Conservation (phyloP, 2,113 vertebrate genomes). For the Spea bombifrons region DNA sequence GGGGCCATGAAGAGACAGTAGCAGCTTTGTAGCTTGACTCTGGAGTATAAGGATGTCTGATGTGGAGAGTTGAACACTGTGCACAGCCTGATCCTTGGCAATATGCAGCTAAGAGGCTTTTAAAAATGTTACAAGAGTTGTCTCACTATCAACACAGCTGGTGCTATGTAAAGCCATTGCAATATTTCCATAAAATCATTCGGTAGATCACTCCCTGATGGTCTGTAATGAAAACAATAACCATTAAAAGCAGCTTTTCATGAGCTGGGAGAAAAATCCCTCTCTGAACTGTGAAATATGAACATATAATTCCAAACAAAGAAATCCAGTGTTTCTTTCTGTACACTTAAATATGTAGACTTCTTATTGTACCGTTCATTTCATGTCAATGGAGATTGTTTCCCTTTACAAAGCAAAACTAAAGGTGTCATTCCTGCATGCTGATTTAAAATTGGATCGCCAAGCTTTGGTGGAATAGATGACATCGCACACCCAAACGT, state of each 20-base stretch:
- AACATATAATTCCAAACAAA: constrained; percentile 45
- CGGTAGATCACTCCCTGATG: constrained; percentile 48
- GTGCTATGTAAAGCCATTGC: constrained; percentile 46
- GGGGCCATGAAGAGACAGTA: constrained; percentile 13
- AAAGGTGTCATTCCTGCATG: too few relatives aligned
- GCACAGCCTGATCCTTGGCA: constrained; percentile 46
- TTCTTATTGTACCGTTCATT: too few relatives aligned
- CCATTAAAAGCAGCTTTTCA: constrained; percentile 49
- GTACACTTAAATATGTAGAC: neutral
- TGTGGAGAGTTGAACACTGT: constrained; percentile 27
- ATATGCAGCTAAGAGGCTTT: constrained; percentile 48
- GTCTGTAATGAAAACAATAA: constrained; percentile 50
- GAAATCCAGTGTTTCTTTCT: constrained; percentile 11
- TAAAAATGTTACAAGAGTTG: constrained; percentile 48
- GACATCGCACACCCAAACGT: too few relatives aligned
- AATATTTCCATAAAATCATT: constrained; percentile 50
- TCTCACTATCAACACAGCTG: constrained; percentile 49
- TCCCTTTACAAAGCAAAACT: too few relatives aligned
- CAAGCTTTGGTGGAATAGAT: too few relatives aligned
- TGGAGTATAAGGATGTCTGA: constrained; percentile 39
- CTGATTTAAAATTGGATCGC: too few relatives aligned
- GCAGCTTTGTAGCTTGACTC: constrained; percentile 31
- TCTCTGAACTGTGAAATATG: constrained; percentile 45
- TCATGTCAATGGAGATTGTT: too few relatives aligned
- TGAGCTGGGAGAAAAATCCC: constrained; percentile 43